Evolutionary conservation across 2,888 invertebrate genomes (phyloP).

Genomic region (Papilio protenor): DNA sequence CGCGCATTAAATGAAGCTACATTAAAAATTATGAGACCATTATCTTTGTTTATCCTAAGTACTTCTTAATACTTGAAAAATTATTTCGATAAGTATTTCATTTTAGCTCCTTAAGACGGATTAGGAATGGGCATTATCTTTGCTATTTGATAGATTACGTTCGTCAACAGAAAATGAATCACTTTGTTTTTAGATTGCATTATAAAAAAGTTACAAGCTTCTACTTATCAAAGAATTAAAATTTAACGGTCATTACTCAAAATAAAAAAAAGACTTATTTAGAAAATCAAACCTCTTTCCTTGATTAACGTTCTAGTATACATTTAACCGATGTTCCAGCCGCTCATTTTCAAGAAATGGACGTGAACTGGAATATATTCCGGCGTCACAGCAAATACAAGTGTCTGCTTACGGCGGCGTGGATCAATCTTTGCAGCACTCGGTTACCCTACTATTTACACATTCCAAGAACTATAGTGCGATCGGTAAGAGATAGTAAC

Average conservation of each 20-base stretch:
- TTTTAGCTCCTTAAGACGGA: constrained; percentile 8
- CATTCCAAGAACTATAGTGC: constrained; percentile 75
- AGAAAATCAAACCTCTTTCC: constrained; percentile 13
- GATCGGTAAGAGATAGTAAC: constrained; percentile 60
- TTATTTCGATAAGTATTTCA: constrained; percentile 3
- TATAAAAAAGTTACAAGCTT: too few relatives aligned
- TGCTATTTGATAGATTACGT: neutral
- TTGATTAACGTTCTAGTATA: constrained; percentile 25
- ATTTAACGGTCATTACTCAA: too few relatives aligned
- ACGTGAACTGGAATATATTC: constrained; percentile 86
- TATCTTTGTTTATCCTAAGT: constrained; percentile 19
- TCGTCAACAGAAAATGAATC: neutral
- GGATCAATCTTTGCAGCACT: constrained; percentile 69
- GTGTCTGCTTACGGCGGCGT: constrained; percentile 64
- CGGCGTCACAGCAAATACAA: constrained; percentile 84
- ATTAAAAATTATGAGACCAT: neutral
- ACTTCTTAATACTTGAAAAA: neutral
- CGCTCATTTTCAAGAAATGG: constrained; percentile 83
- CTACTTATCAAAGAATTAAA: too few relatives aligned
- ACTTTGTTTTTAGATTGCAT: too few relatives aligned
- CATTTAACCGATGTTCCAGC: constrained; percentile 58
- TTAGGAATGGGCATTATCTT: neutral
- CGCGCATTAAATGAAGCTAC: neutral
- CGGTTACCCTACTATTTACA: constrained; percentile 69
- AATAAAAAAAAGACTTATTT: neutral